These are phyloP conservation scores for Drosophila birchii DNA, from an alignment of 2,888 invertebrate species.

Conservation along the genomic window DNA sequence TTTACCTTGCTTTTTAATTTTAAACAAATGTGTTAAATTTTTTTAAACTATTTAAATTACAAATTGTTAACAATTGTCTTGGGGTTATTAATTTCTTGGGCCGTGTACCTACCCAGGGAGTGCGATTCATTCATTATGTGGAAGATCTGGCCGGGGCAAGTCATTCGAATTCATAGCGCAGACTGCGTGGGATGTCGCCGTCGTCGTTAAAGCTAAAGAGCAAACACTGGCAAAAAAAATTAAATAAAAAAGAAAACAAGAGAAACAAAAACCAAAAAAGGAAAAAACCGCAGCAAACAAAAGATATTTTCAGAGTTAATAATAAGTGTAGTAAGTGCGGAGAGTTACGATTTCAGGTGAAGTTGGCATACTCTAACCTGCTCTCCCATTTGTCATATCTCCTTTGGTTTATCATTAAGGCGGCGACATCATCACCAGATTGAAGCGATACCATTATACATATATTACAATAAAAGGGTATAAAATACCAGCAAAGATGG, in stretches of 20 bases:
- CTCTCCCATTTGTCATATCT: conserved; percentile 27
- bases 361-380: conserved; percentile 31
- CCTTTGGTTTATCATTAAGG: conserved; percentile 19
- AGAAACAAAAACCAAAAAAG: conserved; percentile 8
- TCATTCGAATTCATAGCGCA: conserved; percentile 77
- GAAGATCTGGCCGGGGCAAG: conserved; percentile 66
- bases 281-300: conserved; percentile 53
- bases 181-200: conserved; percentile 70
- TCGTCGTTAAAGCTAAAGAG: conserved; percentile 63
- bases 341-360: conserved; percentile 18
- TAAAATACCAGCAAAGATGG: conserved; percentile 7
- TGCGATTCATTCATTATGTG: conserved; percentile 77
- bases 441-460: conserved; percentile 51
- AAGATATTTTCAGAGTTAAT: conserved; percentile 48
- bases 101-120: conserved; percentile 23
- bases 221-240: conserved; percentile 46
- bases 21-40: not conserved
- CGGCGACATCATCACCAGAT: conserved; percentile 9
- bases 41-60: accelerated
- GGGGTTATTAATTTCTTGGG: conserved; percentile 1
- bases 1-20: not conserved
- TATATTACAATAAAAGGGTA: conserved; percentile 1
- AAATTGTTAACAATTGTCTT: not conserved
- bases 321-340: conserved; percentile 5
- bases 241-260: not conserved